phyloP scores from a whole-genome alignment of 1,140 invertebrate species.

The Leucophenga varia region DNA sequence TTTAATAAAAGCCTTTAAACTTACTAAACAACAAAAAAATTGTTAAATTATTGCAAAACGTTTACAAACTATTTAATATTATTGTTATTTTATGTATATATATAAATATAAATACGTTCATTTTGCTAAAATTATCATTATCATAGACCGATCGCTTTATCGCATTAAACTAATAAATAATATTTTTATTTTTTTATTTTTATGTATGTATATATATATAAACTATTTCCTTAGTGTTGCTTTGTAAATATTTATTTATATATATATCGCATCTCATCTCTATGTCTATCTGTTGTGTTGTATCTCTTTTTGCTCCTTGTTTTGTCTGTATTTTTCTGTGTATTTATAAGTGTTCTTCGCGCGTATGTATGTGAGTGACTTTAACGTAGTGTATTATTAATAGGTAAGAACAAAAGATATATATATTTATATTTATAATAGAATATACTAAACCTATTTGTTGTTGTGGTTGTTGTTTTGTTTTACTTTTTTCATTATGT shows the following conservation, averaged over 20 bases:
- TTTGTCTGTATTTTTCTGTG: too few relatives aligned
- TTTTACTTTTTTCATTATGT: constrained; percentile 36
- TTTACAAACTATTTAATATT: constrained; percentile 47
- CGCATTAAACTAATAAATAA: constrained; percentile 45
- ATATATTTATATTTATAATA: too few relatives aligned
- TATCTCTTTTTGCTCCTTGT: too few relatives aligned
- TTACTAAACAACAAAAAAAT: constrained; percentile 50
- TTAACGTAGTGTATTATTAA: too few relatives aligned
- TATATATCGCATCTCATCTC: neutral
- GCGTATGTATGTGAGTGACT: too few relatives aligned
- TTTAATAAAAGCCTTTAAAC: constrained; percentile 41
- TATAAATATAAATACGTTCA: constrained; percentile 48
- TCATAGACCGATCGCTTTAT: constrained; percentile 11
- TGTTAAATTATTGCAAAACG: constrained; percentile 49
- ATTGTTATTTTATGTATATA: too few relatives aligned
- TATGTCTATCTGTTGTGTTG: constrained; percentile 18
- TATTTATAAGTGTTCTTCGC: too few relatives aligned
- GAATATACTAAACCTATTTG: too few relatives aligned
- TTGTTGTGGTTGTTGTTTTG: too few relatives aligned
- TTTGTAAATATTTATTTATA: neutral
- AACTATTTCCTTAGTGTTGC: neutral
- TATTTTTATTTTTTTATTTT: constrained; percentile 15
- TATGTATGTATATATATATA: neutral
- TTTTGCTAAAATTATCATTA: constrained; percentile 49
- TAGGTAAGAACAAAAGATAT: too few relatives aligned